Evolutionary conservation across 2,797 vertebrate genomes (phyloP).

Genomic region (Gymnopithys bicolor): DNA sequence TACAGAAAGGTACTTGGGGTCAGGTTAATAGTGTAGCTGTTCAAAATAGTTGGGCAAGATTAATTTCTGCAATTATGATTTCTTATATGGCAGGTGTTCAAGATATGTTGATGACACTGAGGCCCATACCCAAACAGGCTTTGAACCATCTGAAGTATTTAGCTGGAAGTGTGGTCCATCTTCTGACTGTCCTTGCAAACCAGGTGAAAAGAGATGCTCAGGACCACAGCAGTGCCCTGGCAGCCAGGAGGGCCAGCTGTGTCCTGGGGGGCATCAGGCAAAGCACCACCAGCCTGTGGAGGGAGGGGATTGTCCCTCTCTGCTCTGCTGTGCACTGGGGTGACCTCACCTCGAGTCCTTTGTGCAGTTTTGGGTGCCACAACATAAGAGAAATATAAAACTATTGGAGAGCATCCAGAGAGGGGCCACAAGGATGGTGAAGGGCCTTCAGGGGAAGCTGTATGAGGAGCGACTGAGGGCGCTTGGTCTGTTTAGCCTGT

Average conservation of each 20-base stretch:
- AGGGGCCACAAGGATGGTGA: neutral
- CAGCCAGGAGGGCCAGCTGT: neutral
- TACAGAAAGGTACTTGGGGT: neutral
- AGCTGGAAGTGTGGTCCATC: neutral
- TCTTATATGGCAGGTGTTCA: neutral
- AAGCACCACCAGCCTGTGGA: neutral
- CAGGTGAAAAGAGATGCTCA: neutral
- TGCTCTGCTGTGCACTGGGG: neutral
- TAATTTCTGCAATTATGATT: neutral
- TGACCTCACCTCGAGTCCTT: fast-evolving
- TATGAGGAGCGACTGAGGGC: too few relatives aligned
- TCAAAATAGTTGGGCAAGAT: neutral
- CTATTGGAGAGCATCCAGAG: neutral
- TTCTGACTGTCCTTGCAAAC: neutral
- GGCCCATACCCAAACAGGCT: neutral
- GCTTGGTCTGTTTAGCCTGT: neutral
- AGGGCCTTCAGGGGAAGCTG: neutral
- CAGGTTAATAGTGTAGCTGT: neutral
- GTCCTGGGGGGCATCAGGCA: neutral
- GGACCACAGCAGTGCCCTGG: neutral
- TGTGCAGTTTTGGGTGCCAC: neutral
- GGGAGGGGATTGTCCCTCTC: neutral
- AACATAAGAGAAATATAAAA: neutral
- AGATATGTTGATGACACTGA: neutral
- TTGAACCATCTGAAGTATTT: neutral